Conservation (phyloP, 2,888 invertebrate species). For the Gymnosoma rotundatum region DNA sequence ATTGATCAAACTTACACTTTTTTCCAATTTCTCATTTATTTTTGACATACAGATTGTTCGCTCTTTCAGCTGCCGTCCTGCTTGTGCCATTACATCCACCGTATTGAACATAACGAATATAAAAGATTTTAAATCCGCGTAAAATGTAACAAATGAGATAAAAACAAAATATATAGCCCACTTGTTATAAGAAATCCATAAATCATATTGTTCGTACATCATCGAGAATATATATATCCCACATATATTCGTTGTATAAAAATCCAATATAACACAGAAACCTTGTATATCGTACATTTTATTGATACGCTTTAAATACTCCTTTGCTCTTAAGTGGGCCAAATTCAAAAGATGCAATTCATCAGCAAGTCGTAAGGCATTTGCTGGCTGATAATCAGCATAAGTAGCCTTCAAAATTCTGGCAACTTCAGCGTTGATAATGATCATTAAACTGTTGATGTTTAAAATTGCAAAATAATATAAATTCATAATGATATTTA, state of each 20-base stretch:
- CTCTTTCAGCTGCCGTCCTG: neutral
- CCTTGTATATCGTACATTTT: neutral
- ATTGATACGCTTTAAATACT: neutral
- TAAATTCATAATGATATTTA: conserved; percentile 34
- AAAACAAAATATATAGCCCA: neutral
- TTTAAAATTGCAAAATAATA: conserved; percentile 47
- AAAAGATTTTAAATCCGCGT: neutral
- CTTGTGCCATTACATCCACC: neutral
- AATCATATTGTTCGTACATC: neutral
- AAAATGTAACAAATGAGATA: neutral
- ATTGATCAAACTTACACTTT: neutral
- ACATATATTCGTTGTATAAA: neutral
- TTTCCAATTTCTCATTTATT: neutral
- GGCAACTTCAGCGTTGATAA: conserved; percentile 46
- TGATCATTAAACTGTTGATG: conserved; percentile 13
- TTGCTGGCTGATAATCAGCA: neutral
- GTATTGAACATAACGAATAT: neutral
- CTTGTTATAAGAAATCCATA: neutral
- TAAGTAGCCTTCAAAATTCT: neutral
- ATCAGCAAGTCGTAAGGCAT: neutral
- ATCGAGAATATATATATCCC: neutral
- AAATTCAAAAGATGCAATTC: neutral
- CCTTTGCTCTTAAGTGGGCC: neutral
- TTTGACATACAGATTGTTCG: neutral
- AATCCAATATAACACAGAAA: neutral